These are phyloP conservation scores for Scaptomyza graminum DNA, from an alignment of 1,140 invertebrate species.

Conservation along the genomic window DNA sequence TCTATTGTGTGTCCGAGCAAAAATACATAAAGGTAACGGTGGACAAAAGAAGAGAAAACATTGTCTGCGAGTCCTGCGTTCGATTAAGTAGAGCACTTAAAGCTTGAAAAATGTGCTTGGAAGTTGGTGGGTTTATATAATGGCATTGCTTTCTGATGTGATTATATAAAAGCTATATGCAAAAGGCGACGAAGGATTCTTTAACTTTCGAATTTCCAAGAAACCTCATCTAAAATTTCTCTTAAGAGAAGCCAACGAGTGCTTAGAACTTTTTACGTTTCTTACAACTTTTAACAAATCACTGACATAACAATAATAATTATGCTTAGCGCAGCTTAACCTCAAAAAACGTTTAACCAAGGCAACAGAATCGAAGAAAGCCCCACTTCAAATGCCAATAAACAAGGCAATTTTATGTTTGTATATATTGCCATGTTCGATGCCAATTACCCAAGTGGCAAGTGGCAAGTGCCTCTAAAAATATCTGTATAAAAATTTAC, in stretches of 20 bases:
- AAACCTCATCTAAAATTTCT: neutral
- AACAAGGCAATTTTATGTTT: too few relatives aligned
- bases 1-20: constrained; percentile 1
- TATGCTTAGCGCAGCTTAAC: constrained; percentile 4
- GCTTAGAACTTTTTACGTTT: too few relatives aligned
- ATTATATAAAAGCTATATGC: too few relatives aligned
- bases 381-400: constrained; percentile 55
- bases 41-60: too few relatives aligned
- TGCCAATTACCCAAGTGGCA: constrained; percentile 73
- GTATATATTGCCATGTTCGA: constrained; percentile 31
- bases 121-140: neutral
- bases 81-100: neutral
- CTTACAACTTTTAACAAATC: too few relatives aligned
- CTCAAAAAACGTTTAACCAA: constrained; percentile 5
- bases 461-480: constrained; percentile 40
- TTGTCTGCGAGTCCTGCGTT: neutral
- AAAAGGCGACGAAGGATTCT: too few relatives aligned
- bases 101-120: neutral
- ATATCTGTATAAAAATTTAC: constrained; percentile 50
- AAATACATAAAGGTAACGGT: too few relatives aligned
- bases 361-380: constrained; percentile 15
- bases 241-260: too few relatives aligned
- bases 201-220: too few relatives aligned
- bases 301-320: too few relatives aligned
- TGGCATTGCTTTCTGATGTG: neutral